Conservation (phyloP, 1,140 invertebrate genomes). For the Euglossa dilemma region DNA sequence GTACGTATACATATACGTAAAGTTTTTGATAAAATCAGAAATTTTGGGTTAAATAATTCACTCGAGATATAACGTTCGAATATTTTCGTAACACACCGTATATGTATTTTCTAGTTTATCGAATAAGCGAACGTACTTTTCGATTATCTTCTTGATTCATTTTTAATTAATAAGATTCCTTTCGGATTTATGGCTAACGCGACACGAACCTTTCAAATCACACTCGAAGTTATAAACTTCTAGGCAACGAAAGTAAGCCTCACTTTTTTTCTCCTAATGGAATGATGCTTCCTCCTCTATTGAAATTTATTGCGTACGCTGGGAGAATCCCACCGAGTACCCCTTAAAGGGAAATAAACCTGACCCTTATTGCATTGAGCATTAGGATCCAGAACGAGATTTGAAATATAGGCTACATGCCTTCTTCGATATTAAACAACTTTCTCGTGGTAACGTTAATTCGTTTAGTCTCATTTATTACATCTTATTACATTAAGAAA, state of each 20-base stretch:
- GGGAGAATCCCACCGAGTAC: slow-evolving; percentile 4
- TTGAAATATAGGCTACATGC: background rate
- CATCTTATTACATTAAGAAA: background rate
- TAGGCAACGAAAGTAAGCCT: background rate
- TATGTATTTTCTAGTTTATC: background rate
- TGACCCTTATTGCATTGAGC: slow-evolving; percentile 20
- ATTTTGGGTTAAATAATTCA: no score
- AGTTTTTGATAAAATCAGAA: no score
- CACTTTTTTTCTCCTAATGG: background rate
- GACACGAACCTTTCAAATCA: background rate
- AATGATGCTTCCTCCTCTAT: slow-evolving; percentile 9
- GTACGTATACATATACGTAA: no score
- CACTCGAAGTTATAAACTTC: background rate
- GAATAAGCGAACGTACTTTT: background rate
- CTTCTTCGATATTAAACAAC: background rate
- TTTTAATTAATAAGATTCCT: background rate
- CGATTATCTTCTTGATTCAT: no score
- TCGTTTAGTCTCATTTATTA: background rate
- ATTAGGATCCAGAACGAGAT: slow-evolving; percentile 1
- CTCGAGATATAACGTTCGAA: no score
- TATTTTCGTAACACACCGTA: no score
- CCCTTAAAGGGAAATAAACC: slow-evolving; percentile 12
- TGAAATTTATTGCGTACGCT: slow-evolving; percentile 33
- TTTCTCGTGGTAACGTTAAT: background rate
- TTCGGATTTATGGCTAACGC: background rate